Base-by-base conservation (phyloP, 2,888 invertebrate species). In the Isoperla grammatica region DNA sequence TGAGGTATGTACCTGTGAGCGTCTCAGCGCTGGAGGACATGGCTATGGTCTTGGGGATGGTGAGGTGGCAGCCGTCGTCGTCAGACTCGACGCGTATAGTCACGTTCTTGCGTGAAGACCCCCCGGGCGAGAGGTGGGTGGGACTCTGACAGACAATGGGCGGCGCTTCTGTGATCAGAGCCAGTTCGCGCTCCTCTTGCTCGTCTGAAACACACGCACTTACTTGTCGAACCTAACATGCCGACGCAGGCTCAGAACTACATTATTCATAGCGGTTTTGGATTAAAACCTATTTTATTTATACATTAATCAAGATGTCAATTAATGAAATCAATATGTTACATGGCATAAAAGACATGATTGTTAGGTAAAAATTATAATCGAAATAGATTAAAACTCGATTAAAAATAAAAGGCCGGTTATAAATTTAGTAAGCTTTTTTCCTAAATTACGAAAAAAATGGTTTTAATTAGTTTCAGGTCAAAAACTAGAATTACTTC, bases 11-110 rank as follows among this genome's bases (percentile, higher is more conserved):
- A 84, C 88, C 88, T 74, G 87, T 88, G 17, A 89, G 73, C 1
- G 89, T 89, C 71, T 90, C 90, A 56, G 86, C 84, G 71, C 88
- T 89, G 11, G 85, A 86, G 0, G 88, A 88, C 1, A 81, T 82
- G 0, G 85, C 82, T 69, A 87, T 83, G 46, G 85, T 83, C 74
- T 86, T 87, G 1, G 88, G 88, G 65, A 88, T 87, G 8, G 85
- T 83, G 63, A 88, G 74, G 72, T 83, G 83, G 63, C 80, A 80
- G 63, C 76, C 79, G 65, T 82, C 81, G 63, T 83, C 82, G 65
- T 72, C 66, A 5, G 70, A 67, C 62, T 79, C 77, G 1, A 78
- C 76, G 64, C 73, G 72, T 60, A 78, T 77, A 45, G 75, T 78
- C 23, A 79, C 73, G 63, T 74, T 73, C 68, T 75, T 74, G 58